phyloP scores from a whole-genome alignment of 2,113 vertebrate genomes.

The Planiliza haematocheilus region DNA sequence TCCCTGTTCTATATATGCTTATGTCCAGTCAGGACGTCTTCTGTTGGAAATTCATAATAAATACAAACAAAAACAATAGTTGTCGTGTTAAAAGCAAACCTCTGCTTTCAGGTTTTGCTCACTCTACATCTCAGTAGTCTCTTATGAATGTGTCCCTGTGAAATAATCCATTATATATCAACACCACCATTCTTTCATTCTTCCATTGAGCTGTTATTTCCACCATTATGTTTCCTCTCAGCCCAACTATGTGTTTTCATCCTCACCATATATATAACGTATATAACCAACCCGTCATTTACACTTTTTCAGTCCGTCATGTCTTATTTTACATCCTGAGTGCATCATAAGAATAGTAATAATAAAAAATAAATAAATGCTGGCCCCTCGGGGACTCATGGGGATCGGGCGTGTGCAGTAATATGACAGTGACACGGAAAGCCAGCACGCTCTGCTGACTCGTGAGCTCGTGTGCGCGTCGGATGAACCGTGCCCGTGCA shows the following conservation, averaged over 20 bases:
- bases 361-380: conserved; percentile 21
- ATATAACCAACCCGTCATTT: no score
- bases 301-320: no score
- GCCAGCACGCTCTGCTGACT: conserved; percentile 52
- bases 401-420: conserved; percentile 56
- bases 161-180: background rate
- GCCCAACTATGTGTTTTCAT: no score
- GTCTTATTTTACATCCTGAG: conserved; percentile 3
- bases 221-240: no score
- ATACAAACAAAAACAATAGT: no score
- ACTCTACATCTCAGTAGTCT: background rate
- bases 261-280: no score
- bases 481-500: conserved; percentile 38
- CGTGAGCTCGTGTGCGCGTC: conserved; percentile 50
- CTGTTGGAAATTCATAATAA: no score
- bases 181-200: background rate
- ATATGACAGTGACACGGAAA: conserved; percentile 77
- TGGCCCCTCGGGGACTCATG: conserved; percentile 29
- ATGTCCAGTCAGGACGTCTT: no score
- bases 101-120: background rate
- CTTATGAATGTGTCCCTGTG: background rate
- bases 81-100: no score
- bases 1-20: no score
- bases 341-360: conserved; percentile 40
- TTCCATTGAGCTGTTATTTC: no score